A percentile compares a stretch with the other conserved stretches of the same genome.
phyloP scores from a whole-genome alignment of 2,113 vertebrate species.

The Pithys albifrons region DNA sequence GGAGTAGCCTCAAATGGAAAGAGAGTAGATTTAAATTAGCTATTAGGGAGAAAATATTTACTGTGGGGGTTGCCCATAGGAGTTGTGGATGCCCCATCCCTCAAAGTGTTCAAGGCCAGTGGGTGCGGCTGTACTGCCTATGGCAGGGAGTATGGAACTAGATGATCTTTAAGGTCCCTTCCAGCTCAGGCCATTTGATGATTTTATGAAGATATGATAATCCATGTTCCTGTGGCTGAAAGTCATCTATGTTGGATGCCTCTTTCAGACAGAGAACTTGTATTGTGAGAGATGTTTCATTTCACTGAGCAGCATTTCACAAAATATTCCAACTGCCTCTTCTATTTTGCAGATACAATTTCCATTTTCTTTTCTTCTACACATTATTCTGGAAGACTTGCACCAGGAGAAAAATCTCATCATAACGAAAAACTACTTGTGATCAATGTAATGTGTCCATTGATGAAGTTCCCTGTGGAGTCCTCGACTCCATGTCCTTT shows the following conservation, averaged over 20 bases:
- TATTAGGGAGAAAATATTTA: not conserved
- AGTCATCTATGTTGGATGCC: not conserved
- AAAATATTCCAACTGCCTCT: constrained; percentile 14
- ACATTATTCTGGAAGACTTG: not conserved
- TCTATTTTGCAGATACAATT: constrained; percentile 3
- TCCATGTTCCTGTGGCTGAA: not conserved
- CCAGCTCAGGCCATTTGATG: not conserved
- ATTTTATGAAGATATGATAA: not conserved
- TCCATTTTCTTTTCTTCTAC: not conserved
- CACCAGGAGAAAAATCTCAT: constrained; percentile 1
- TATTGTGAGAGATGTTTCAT: not conserved
- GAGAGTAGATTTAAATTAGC: not conserved
- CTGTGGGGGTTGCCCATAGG: not conserved
- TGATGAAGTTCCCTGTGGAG: not conserved
- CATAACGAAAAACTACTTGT: not conserved
- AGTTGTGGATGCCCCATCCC: not conserved
- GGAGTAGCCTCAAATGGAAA: not conserved
- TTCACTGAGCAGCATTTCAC: constrained; percentile 12
- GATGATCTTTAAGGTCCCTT: not conserved
- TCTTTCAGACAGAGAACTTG: not conserved
- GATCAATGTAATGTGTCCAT: not conserved
- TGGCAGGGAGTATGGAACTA: not conserved
- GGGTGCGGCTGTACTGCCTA: not conserved
- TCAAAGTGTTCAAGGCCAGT: not conserved
- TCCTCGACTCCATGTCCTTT: not conserved